Base-by-base conservation (phyloP, 2,888 invertebrate species). In the Patella ulyssiponensis region DNA sequence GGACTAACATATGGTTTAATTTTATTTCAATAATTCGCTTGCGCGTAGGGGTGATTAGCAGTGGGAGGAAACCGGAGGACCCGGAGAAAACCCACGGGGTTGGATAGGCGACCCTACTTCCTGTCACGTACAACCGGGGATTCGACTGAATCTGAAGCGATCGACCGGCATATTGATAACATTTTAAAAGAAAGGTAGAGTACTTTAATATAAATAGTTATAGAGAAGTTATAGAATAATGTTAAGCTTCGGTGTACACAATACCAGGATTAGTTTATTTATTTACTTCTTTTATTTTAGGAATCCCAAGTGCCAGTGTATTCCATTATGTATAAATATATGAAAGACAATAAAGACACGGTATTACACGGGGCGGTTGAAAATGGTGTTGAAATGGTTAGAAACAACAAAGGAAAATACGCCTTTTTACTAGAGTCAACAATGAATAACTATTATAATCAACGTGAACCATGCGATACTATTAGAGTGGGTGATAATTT, bases 301-400 rank as follows among this genome's bases (percentile, higher is more conserved):
- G 94, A 95, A 90, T 96, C 96, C 3, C 96, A 96, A 91, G 96
- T 96, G 86, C 94, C 95, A 72, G 94, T 96, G 15, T 97, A 96
- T 92, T 95, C 95, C 88, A 95, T 96, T 91, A 98, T 98, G 97
- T 97, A 96, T 96, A 95, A 96, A 87, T 96, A 96, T 90, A 97
- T 98, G 97, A 51, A 80, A 20, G 82, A 85, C 14, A 75, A 81
- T 53, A 76, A 79, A 20, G 84, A 82, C 88, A 86, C 89, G 11
- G 96, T 97, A 9, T 96, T 96, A 89, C 96, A 96, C 20, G 93
- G 93, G 80, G 94, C 95, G 1, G 96, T 96, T 91, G 95, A 95
- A 85, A 95, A 96, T 89, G 97, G 97, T 7, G 96, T 97, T 81
- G 93, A 94, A 81, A 93, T 95, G 84, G 93, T 96, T 53, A 93